Evolutionary conservation across 2,113 vertebrate species (phyloP), one percentile per base, ranked within the genome.

Genomic region (Chamaea fasciata): DNA sequence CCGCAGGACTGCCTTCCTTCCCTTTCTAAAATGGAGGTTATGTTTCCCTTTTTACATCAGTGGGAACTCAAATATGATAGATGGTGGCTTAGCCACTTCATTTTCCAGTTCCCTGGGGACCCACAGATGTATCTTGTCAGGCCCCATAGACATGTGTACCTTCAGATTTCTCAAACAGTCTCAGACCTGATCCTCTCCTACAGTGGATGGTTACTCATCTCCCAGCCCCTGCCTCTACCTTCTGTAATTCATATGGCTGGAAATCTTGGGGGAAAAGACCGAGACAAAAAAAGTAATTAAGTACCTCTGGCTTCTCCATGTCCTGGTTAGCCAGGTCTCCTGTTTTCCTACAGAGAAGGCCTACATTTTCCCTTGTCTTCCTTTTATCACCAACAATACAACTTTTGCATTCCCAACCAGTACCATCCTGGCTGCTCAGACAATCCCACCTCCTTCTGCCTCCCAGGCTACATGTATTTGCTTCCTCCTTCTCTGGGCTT

Each of bases 61-160:
- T 41, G 17, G 21, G 2, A 55, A 26, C 39, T 68, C 47, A 68
- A 41, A 31, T 35, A 35, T 3, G 17, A 82, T 39, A 28, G 87
- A 83, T 27, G 13, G 55, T 22, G n/a, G 14, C 7, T 65, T 37
- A 65, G 44, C 26, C 10, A 74, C 59, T 82, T 75, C 46, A 24
- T 68, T 47, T 75, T 52, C 30, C 70, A 89, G 24, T 83, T 68
- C 17, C 46, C 39, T 75, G 26, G 18, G 16, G 39, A 83, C 5
- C 4, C 2, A 0, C 63, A 59, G 53, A 62, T 83, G 47, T 68
- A 41, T 41, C 69, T 60, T n/a, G 39, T 47, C 87, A 68, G n/a
- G n/a, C 31, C 11, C 30, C 30, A n/a, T 0, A 0, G 39, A 74
- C 8, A 15, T 6, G 3, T 33, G 46, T 53, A 59, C 11, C 11